Percentiles rank a stretch among this genome's conserved stretches.
Conservation (phyloP, 1,140 invertebrate species). For the Drosophila sp. region DNA sequence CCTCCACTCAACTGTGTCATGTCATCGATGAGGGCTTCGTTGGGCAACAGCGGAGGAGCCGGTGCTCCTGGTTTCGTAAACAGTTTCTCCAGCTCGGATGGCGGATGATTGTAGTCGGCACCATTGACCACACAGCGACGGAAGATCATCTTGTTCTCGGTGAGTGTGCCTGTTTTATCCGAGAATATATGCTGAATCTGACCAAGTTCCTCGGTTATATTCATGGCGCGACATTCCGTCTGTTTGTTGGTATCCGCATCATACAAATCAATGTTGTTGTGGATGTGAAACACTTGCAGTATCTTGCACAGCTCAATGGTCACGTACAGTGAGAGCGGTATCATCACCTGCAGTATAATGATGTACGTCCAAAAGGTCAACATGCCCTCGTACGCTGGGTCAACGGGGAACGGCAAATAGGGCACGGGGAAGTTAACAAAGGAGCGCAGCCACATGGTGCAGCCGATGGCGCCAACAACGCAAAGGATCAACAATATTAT, state of each 20-base stretch:
- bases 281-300: constrained; percentile 97
- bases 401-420: constrained; percentile 87
- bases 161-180: constrained; percentile 98
- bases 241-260: constrained; percentile 93
- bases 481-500: constrained; percentile 96
- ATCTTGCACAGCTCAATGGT: constrained; percentile 98
- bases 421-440: constrained; percentile 85
- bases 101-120: constrained; percentile 93
- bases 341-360: constrained; percentile 98
- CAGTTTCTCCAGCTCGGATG: constrained; percentile 86
- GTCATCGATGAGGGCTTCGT: constrained; percentile 89
- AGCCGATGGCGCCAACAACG: constrained; percentile 94
- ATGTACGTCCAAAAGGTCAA: constrained; percentile 97
- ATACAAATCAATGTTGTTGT: constrained; percentile 94
- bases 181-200: constrained; percentile 98
- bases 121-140: constrained; percentile 94
- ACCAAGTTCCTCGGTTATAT: constrained; percentile 98
- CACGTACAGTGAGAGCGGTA: constrained; percentile 98
- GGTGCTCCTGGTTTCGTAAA: constrained; percentile 85
- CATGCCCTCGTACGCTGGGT: constrained; percentile 91
- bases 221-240: constrained; percentile 97
- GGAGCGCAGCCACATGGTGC: constrained; percentile 92
- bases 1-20: constrained; percentile 79
- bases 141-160: constrained; percentile 99
- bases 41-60: constrained; percentile 87